Percentiles rank a stretch among this genome's conserved stretches.
These are phyloP conservation scores for Axea sp. DNA, from an alignment of 2,888 invertebrate genomes.

Conservation along the genomic window DNA sequence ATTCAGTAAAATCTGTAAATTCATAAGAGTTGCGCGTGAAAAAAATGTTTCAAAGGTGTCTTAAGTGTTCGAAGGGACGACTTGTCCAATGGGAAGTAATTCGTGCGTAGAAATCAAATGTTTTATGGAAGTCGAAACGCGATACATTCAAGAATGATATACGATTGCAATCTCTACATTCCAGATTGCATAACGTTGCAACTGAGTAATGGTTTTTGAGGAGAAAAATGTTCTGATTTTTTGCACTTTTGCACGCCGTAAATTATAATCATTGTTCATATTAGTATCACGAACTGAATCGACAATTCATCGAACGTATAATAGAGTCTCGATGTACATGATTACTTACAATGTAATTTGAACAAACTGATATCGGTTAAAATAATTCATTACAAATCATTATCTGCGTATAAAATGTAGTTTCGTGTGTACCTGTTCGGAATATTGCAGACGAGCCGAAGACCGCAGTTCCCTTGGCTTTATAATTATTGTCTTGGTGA, in stretches of 20 bases:
- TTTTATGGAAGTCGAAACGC: slow-evolving; percentile 22
- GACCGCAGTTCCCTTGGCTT: slow-evolving; percentile 69
- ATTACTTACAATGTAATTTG: too few species aligned
- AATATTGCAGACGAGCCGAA: slow-evolving; percentile 72
- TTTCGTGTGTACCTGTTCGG: slow-evolving; percentile 73
- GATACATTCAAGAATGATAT: slow-evolving; percentile 22
- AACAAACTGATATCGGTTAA: not conserved
- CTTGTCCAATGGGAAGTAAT: slow-evolving; percentile 16
- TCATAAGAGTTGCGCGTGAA: not conserved
- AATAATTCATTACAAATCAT: too few species aligned
- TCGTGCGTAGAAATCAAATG: slow-evolving; percentile 34
- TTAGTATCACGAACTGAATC: too few species aligned
- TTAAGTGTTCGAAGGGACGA: slow-evolving; percentile 4
- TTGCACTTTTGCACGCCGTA: too few species aligned
- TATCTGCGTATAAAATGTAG: slow-evolving; percentile 16
- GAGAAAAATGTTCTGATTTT: not conserved
- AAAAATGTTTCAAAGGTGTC: slow-evolving; percentile 25
- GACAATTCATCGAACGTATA: too few species aligned
- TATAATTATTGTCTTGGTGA: slow-evolving; percentile 69
- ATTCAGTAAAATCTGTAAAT: slow-evolving; percentile 2
- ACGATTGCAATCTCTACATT: slow-evolving; percentile 24
- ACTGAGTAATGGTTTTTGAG: slow-evolving; percentile 5
- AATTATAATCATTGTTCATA: too few species aligned
- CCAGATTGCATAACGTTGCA: slow-evolving; percentile 5
- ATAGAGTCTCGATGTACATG: too few species aligned